These are phyloP conservation scores for Rutpela maculata DNA, from an alignment of 2,888 invertebrate genomes.

Conservation along the genomic window DNA sequence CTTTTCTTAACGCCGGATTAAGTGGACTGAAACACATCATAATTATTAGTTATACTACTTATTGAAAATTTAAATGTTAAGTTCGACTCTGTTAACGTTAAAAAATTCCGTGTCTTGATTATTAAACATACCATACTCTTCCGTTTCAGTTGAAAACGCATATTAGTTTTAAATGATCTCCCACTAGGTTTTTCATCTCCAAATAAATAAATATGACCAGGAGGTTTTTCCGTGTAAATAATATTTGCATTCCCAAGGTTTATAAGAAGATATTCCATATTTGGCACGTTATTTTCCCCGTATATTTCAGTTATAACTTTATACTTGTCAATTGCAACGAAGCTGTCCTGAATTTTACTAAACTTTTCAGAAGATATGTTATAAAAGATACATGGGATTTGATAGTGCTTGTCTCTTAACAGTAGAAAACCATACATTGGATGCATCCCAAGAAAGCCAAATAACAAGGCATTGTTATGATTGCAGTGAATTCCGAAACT, in stretches of 20 bases:
- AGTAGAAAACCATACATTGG: slow-evolving; percentile 50
- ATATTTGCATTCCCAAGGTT: slow-evolving; percentile 45
- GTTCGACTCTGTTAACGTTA: too few species aligned
- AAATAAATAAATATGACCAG: background rate
- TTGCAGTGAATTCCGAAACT: slow-evolving; percentile 54
- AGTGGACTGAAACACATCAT: too few species aligned
- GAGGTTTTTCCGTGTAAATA: background rate
- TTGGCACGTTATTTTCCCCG: slow-evolving; percentile 44
- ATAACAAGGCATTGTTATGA: slow-evolving; percentile 39
- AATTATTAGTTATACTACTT: too few species aligned
- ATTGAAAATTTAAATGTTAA: too few species aligned
- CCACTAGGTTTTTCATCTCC: background rate
- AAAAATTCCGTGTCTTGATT: too few species aligned
- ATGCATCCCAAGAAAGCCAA: slow-evolving; percentile 47
- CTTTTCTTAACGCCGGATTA: too few species aligned
- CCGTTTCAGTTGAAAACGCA: slow-evolving; percentile 32
- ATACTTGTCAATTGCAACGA: slow-evolving; percentile 51
- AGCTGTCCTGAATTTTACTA: slow-evolving; percentile 40
- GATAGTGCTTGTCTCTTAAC: slow-evolving; percentile 46
- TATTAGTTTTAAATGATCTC: slow-evolving; percentile 5
- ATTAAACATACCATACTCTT: slow-evolving; percentile 45
- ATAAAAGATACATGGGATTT: slow-evolving; percentile 38
- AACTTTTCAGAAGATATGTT: slow-evolving; percentile 22
- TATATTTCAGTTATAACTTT: slow-evolving; percentile 53
- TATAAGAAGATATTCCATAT: slow-evolving; percentile 52